These are phyloP conservation scores for Argyresthia goedartella DNA, from an alignment of 2,888 invertebrate species.

Conservation along the genomic window DNA sequence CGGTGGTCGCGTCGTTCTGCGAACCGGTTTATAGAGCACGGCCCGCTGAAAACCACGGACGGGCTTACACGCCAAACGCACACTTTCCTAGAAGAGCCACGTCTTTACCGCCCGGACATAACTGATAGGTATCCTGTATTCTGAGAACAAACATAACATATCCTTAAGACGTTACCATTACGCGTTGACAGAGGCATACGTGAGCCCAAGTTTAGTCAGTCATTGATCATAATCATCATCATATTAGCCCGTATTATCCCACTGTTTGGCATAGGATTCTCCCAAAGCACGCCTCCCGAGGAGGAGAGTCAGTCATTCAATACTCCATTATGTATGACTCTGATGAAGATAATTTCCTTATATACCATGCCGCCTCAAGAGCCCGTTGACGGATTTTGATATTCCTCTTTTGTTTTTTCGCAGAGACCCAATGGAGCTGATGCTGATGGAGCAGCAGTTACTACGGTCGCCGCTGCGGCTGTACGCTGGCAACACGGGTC, in stretches of 20 bases:
- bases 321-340: too few species aligned
- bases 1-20: slow-evolving; percentile 43
- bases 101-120: not conserved
- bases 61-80: slow-evolving; percentile 33
- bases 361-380: not conserved
- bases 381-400: not conserved
- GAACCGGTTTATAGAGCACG: slow-evolving; percentile 60
- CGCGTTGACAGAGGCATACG: too few species aligned
- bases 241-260: too few species aligned
- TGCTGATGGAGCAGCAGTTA: slow-evolving; percentile 84
- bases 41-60: slow-evolving; percentile 58
- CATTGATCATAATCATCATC: too few species aligned
- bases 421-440: slow-evolving; percentile 85
- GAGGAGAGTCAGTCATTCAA: too few species aligned
- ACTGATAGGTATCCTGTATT: slow-evolving; percentile 16
- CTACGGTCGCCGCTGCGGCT: slow-evolving; percentile 75
- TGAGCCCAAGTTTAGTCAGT: too few species aligned
- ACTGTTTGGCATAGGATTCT: too few species aligned
- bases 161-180: too few species aligned
- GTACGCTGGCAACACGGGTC: slow-evolving; percentile 74
- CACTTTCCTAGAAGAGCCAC: slow-evolving; percentile 14
- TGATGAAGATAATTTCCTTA: too few species aligned
- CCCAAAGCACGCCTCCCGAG: too few species aligned
- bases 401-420: slow-evolving; percentile 21
- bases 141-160: not conserved